These are phyloP conservation scores for Gila orcuttii DNA, from an alignment of 2,113 vertebrate genomes.

Conservation along the genomic window DNA sequence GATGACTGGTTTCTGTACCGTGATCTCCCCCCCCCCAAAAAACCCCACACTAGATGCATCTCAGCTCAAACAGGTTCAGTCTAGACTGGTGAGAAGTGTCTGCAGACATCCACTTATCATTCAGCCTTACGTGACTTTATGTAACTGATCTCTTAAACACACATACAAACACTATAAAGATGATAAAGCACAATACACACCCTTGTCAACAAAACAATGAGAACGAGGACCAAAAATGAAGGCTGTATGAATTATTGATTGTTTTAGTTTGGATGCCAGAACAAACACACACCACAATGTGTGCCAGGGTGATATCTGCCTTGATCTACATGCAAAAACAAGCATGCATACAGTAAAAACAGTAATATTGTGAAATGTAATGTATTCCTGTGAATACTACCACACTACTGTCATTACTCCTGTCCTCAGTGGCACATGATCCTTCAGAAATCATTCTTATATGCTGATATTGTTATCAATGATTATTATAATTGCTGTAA, in stretches of 20 bases:
- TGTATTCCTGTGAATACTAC: neutral
- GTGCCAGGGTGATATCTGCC: neutral
- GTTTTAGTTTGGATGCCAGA: neutral
- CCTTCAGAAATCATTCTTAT: neutral
- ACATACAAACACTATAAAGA: neutral
- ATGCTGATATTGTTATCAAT: neutral
- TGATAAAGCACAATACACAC: neutral
- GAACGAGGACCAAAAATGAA: neutral
- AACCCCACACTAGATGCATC: neutral
- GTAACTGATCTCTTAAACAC: neutral
- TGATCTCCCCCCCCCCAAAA: neutral
- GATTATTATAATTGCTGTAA: neutral
- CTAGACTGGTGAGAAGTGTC: neutral
- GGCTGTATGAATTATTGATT: neutral
- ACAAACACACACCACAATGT: neutral
- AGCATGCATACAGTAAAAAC: neutral
- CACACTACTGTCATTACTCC: neutral
- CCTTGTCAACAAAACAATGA: neutral
- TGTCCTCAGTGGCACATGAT: neutral
- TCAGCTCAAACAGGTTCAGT: neutral
- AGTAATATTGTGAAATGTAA: neutral
- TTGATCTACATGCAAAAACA: neutral
- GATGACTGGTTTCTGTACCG: neutral
- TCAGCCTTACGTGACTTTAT: neutral
- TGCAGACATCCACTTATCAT: neutral